Conservation (phyloP, 2,113 vertebrate genomes). For the Protobothrops mucrosquamatus region DNA sequence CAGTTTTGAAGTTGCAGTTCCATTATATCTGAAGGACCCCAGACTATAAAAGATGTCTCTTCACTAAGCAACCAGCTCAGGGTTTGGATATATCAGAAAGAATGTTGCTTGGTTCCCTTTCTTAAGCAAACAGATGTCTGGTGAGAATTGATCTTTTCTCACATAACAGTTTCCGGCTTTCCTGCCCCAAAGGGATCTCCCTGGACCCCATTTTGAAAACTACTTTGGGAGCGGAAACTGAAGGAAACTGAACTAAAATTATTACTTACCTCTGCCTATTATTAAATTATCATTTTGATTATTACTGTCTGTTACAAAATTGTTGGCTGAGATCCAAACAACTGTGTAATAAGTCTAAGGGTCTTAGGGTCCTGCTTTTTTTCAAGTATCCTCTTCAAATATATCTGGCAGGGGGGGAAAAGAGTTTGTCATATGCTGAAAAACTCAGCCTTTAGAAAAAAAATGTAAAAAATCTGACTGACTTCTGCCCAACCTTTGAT, state of each 20-base stretch:
- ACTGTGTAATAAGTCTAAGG: neutral
- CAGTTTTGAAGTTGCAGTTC: neutral
- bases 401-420: neutral
- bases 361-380: neutral
- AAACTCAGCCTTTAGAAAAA: neutral
- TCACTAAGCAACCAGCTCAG: neutral
- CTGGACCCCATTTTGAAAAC: conserved; percentile 27
- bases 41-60: neutral
- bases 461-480: neutral
- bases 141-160: conserved; percentile 23
- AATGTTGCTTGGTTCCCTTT: neutral
- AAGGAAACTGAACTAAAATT: conserved; percentile 16
- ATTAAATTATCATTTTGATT: conserved; percentile 33
- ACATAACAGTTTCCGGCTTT: conserved; percentile 14
- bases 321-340: conserved; percentile 8
- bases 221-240: conserved; percentile 20
- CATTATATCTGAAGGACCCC: neutral
- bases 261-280: conserved; percentile 20
- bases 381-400: neutral
- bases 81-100: neutral
- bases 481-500: neutral
- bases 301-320: conserved; percentile 16
- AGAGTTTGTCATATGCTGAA: neutral
- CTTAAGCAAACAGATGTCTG: conserved; percentile 23
- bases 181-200: conserved; percentile 1